phyloP scores from a whole-genome alignment of 2,797 vertebrate genomes.

The Sebastes wilsoni region DNA sequence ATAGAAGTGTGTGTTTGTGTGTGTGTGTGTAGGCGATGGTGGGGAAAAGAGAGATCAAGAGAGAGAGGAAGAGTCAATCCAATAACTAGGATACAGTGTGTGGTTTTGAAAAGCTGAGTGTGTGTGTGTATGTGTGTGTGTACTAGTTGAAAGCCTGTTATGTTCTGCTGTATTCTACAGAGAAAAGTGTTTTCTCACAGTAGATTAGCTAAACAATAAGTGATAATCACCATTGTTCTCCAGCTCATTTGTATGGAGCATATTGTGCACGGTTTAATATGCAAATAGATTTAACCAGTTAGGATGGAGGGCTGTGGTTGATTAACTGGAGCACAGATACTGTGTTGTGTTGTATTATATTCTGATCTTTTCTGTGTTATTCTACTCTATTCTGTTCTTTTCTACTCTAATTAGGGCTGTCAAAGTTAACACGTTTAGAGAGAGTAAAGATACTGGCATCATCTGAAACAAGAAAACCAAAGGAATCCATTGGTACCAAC shows the following conservation, averaged over 20 bases:
- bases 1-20: neutral
- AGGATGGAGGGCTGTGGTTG: neutral
- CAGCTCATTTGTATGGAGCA: slow-evolving; percentile 41
- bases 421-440: no score
- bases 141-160: slow-evolving; percentile 33
- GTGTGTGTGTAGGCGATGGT: neutral
- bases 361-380: neutral
- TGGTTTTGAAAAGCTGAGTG: slow-evolving; percentile 17
- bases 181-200: slow-evolving; percentile 57
- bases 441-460: no score
- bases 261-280: slow-evolving; percentile 34
- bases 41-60: slow-evolving; percentile 1
- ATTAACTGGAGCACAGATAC: neutral
- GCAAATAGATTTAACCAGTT: slow-evolving; percentile 59
- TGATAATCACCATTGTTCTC: slow-evolving; percentile 65
- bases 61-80: slow-evolving; percentile 22
- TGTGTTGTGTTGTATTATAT: neutral
- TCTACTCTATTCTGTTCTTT: neutral
- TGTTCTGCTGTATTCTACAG: slow-evolving; percentile 41
- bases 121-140: neutral
- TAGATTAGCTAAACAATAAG: slow-evolving; percentile 73
- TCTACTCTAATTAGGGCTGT: neutral
- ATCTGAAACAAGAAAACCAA: no score
- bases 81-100: slow-evolving; percentile 29
- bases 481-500: no score